Conservation (phyloP, 2,113 vertebrate genomes). For the Aegithalos caudatus region DNA sequence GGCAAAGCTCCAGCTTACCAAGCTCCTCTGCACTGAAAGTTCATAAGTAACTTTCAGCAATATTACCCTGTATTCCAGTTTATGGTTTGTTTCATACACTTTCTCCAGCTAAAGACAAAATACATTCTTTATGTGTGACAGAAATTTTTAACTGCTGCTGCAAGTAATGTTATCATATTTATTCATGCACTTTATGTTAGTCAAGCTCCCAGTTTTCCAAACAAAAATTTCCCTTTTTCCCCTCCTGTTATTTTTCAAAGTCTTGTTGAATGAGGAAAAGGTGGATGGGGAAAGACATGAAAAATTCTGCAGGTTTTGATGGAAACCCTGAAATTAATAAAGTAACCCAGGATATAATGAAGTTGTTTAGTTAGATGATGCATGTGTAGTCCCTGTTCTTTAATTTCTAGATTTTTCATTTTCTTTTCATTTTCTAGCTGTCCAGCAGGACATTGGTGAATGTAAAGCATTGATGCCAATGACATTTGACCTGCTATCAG, state of each 20-base stretch:
- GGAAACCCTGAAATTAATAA: neutral
- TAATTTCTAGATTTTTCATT: neutral
- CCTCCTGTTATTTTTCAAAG: neutral
- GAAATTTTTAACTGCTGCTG: neutral
- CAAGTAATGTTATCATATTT: neutral
- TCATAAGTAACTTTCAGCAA: neutral
- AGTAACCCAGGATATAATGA: neutral
- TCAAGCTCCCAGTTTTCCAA: neutral
- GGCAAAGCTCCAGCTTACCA: rapidly evolving
- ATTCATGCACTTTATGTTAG: neutral
- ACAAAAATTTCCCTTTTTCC: neutral
- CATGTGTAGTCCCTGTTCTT: neutral
- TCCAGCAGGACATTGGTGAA: neutral
- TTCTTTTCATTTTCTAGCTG: neutral
- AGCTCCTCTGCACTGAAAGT: neutral
- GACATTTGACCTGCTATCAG: neutral
- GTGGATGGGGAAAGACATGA: neutral
- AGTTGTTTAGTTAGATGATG: neutral
- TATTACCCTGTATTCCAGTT: neutral
- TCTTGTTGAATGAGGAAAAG: neutral
- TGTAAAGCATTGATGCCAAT: neutral
- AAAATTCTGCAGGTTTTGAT: neutral
- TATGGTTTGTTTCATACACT: neutral
- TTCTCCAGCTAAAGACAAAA: neutral
- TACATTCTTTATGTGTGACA: neutral